Percentiles rank a stretch among this genome's conserved stretches.
Conservation (phyloP, 1,140 invertebrate genomes). For the Chironomus tepperi region DNA sequence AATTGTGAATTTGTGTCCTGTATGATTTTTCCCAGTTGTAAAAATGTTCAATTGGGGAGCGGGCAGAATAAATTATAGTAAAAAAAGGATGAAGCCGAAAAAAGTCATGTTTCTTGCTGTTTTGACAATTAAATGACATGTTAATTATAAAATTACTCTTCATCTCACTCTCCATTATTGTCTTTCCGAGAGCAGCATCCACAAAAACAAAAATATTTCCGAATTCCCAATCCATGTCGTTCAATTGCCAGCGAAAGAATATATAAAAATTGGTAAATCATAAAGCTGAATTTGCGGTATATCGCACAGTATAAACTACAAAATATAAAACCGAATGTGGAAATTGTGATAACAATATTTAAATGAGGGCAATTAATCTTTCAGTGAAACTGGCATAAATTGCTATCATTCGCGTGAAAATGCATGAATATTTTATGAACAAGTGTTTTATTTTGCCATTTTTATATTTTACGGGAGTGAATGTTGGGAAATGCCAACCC, state of each 20-base stretch:
- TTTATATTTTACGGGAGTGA: background rate
- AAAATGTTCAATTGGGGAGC: background rate
- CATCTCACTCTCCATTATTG: background rate
- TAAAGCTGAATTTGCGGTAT: background rate
- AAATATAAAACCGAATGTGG: background rate
- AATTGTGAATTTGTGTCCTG: background rate
- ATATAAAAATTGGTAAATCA: background rate
- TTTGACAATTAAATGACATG: slow-evolving; percentile 22
- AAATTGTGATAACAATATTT: slow-evolving; percentile 10
- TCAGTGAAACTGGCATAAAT: background rate
- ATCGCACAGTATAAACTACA: background rate
- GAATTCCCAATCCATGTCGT: background rate
- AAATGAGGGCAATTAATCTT: slow-evolving; percentile 9
- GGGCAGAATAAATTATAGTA: background rate
- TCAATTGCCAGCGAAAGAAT: too few species aligned
- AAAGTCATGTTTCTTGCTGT: background rate
- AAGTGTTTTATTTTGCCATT: background rate
- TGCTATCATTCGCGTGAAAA: slow-evolving; percentile 4
- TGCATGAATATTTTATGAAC: background rate
- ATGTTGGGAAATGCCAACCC: too few species aligned
- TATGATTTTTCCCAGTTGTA: background rate
- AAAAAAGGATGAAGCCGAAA: background rate
- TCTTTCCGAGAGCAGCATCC: background rate
- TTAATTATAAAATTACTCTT: slow-evolving; percentile 17
- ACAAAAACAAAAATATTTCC: background rate